Conservation (phyloP, 2,113 vertebrate species). For the Talpa occidentalis region DNA sequence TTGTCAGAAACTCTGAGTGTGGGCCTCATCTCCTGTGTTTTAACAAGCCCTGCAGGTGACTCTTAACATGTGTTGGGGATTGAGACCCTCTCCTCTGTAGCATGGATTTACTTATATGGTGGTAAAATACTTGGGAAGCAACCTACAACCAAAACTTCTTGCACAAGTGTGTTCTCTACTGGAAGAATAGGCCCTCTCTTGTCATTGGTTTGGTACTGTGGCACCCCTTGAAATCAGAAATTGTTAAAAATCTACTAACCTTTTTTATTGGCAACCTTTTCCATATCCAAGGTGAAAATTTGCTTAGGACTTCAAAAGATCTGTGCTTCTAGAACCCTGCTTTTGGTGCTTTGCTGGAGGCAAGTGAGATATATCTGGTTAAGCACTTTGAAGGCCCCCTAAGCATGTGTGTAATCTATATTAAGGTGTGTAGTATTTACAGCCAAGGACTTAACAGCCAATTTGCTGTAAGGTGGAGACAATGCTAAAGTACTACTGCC, state of each 20-base stretch:
- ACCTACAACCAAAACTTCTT: neutral
- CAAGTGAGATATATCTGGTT: neutral
- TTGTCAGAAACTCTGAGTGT: neutral
- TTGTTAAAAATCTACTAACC: neutral
- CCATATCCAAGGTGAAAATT: neutral
- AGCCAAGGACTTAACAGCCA: neutral
- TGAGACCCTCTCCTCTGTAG: neutral
- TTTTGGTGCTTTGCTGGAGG: neutral
- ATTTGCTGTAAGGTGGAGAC: neutral
- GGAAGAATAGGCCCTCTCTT: too few species aligned
- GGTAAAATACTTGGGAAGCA: neutral
- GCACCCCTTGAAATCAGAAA: neutral
- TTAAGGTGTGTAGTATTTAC: too few species aligned
- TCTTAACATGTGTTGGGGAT: neutral
- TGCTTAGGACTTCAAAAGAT: neutral
- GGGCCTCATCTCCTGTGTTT: neutral
- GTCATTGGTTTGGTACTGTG: neutral
- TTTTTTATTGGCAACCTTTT: neutral
- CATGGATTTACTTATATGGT: neutral
- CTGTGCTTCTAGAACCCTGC: neutral
- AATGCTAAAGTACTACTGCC: neutral
- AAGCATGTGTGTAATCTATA: neutral
- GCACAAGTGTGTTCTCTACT: too few species aligned
- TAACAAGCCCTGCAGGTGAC: neutral
- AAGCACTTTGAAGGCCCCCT: neutral